phyloP scores from a whole-genome alignment of 2,888 invertebrate genomes.

The Caenorhabditis virilis region DNA sequence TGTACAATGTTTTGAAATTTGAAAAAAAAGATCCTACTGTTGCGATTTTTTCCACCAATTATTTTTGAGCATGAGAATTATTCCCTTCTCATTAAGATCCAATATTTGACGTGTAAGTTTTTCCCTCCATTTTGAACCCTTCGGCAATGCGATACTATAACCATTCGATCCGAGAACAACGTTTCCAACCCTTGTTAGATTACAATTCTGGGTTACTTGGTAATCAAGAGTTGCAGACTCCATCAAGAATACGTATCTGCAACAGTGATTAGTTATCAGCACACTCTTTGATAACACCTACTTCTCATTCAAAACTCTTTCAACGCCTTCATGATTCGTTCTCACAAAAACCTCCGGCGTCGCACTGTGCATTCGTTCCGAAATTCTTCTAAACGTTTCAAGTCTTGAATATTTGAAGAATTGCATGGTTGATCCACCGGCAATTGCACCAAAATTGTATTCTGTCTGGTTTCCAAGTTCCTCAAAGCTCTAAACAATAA shows the following conservation, averaged over 20 bases:
- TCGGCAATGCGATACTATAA: slow-evolving; percentile 94
- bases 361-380: slow-evolving; percentile 71
- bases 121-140: slow-evolving; percentile 92
- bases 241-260: slow-evolving; percentile 79
- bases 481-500: slow-evolving; percentile 72
- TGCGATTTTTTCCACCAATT: slow-evolving; percentile 86
- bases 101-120: slow-evolving; percentile 90
- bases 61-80: slow-evolving; percentile 77
- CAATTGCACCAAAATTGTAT: slow-evolving; percentile 89
- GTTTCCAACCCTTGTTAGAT: slow-evolving; percentile 91
- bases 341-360: slow-evolving; percentile 82
- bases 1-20: not conserved
- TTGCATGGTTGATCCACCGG: slow-evolving; percentile 92
- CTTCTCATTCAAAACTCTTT: slow-evolving; percentile 83
- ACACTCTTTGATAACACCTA: slow-evolving; percentile 71
- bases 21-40: slow-evolving; percentile 14
- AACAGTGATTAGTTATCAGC: not conserved
- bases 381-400: slow-evolving; percentile 70
- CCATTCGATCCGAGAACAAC: slow-evolving; percentile 81
- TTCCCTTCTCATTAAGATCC: slow-evolving; percentile 89
- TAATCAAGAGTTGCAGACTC: slow-evolving; percentile 97
- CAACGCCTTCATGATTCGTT: slow-evolving; percentile 88
- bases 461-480: slow-evolving; percentile 90
- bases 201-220: slow-evolving; percentile 85
- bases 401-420: slow-evolving; percentile 74